Evolutionary conservation across 2,113 vertebrate genomes (phyloP), one percentile per base, ranked within the genome.

Genomic region (Lamprotornis superbus): DNA sequence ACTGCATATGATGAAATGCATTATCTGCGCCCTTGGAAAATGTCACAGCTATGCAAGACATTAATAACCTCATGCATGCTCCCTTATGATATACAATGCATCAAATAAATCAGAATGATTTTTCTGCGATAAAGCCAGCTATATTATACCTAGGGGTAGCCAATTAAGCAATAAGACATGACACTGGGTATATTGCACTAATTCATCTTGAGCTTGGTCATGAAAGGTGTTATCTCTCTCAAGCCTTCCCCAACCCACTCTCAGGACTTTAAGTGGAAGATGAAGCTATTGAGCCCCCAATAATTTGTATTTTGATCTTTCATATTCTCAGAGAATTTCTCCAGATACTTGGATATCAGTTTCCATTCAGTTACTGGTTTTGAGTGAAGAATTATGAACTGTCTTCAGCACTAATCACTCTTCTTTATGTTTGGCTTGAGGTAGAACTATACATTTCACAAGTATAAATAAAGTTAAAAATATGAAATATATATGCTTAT

Each of bases 161-260:
- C 94, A 95, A 95, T 97, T 95, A 97, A 87, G 71, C 81, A 96
- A 74, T 87, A 71, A 93, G 89, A 91, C 49, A 83, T 94, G 88
- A 91, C 94, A 95, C 28, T 83, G 60, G 27, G 11, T 89, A 88
- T 94, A 92, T 94, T 91, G 60, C 78, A 87, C 57, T 94, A 92
- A 95, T 95, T 95, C 70, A 95, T 97, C 94, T 90, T 95, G 46
- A 64, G n/a, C 70, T 83, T 25, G 40, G 44, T 81, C 50, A 52
- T 87, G 75, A 90, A 87, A 87, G 67, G 30, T 82, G 37, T 78
- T 93, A 81, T 68, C 25, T 87, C n/a, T 69, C 37, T 83, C 4
- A 1, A 53, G 57, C 31, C 56, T 84, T 77, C 37, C 18, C 12
- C 15, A 37, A 53, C 63, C 33, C 20, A 49, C 47, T 78, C 13